Percentiles rank a stretch among this genome's conserved stretches.
These are phyloP conservation scores for Acanthosepion pharaonis DNA, from an alignment of 2,888 invertebrate genomes.

Conservation along the genomic window DNA sequence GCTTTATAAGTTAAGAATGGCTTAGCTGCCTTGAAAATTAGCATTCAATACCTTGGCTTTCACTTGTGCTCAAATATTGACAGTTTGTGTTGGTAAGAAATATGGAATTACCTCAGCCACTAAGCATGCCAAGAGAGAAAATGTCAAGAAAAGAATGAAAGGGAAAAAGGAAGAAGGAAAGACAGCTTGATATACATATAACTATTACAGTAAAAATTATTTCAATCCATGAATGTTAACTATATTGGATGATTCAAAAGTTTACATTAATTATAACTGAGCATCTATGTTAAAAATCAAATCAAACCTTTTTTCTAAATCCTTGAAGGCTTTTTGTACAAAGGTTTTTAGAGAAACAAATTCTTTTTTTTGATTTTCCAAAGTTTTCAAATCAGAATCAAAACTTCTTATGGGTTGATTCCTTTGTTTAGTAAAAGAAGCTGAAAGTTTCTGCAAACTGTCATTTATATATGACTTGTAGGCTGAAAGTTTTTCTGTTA, in stretches of 20 bases:
- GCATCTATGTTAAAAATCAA: neutral
- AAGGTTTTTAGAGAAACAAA: neutral
- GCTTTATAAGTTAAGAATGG: no score
- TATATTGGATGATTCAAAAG: neutral
- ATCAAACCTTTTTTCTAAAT: slow-evolving; percentile 38
- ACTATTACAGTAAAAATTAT: neutral
- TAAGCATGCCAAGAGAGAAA: no score
- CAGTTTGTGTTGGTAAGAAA: no score
- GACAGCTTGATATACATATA: no score
- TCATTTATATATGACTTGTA: neutral
- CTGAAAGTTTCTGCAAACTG: neutral
- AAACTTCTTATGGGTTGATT: neutral
- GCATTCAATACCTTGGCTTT: no score
- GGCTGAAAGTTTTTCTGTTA: neutral
- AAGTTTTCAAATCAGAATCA: neutral
- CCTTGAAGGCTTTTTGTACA: neutral
- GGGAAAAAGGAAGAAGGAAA: no score
- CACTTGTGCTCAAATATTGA: no score
- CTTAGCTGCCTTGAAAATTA: no score
- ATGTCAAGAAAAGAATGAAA: no score
- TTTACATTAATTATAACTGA: neutral
- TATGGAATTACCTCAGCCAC: no score
- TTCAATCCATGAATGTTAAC: neutral
- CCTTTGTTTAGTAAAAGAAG: neutral
- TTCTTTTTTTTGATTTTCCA: slow-evolving; percentile 35